Evolutionary conservation across 2,113 vertebrate species (phyloP).

Genomic region (Perca schrenkii): DNA sequence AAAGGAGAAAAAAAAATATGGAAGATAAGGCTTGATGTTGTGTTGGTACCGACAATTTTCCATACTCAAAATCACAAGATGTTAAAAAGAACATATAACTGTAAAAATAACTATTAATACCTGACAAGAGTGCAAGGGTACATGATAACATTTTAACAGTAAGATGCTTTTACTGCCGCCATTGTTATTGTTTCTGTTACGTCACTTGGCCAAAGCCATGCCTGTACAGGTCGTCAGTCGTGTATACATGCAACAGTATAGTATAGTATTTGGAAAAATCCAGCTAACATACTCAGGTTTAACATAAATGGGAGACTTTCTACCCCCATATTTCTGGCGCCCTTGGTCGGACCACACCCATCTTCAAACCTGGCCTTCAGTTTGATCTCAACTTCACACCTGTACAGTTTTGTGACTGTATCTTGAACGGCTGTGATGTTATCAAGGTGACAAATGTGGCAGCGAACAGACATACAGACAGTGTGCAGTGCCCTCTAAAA

Average conservation of each 20-base stretch:
- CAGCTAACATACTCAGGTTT: too few relatives aligned
- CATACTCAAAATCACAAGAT: neutral
- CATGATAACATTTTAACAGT: neutral
- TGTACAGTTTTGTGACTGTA: neutral
- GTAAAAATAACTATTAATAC: neutral
- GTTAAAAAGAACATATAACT: neutral
- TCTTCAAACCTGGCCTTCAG: neutral
- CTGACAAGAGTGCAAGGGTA: neutral
- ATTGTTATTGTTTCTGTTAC: too few relatives aligned
- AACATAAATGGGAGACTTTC: too few relatives aligned
- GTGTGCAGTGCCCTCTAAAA: too few relatives aligned
- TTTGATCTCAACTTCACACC: neutral
- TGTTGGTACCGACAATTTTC: neutral
- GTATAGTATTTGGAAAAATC: too few relatives aligned
- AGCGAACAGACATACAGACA: too few relatives aligned
- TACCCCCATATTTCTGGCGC: neutral
- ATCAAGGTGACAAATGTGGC: too few relatives aligned
- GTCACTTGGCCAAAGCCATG: too few relatives aligned
- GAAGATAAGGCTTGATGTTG: conserved; percentile 7
- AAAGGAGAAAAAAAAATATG: neutral
- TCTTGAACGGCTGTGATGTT: neutral
- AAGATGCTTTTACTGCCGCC: too few relatives aligned
- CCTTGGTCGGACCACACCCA: neutral
- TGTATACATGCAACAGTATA: too few relatives aligned
- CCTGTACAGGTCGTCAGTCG: too few relatives aligned